Evolutionary conservation across 2,797 vertebrate genomes (phyloP).

Genomic region (Vireo griseus): DNA sequence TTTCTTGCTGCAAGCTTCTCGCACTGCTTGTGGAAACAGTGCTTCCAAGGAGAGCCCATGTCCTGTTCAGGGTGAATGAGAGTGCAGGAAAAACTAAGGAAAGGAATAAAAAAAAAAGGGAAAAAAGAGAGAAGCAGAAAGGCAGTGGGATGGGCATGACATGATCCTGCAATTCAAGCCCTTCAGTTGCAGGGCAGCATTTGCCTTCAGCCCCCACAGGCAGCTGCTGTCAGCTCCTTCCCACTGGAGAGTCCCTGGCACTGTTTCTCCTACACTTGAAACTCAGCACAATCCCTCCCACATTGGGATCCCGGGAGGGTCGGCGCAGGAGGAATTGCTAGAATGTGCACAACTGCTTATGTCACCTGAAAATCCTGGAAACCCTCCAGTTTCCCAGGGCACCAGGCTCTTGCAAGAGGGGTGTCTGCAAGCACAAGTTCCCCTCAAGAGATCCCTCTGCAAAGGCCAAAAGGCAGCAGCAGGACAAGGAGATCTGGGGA

Average conservation of each 20-base stretch:
- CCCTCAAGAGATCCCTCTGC: not conserved
- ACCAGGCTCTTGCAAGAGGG: not conserved
- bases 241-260: not conserved
- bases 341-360: not conserved
- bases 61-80: not conserved
- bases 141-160: not conserved
- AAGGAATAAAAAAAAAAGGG: rapidly evolving
- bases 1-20: not conserved
- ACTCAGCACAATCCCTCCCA: not conserved
- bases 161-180: not conserved
- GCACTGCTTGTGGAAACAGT: not conserved
- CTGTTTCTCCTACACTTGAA: not conserved
- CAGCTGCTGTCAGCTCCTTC: slow-evolving; percentile 12
- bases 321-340: not conserved
- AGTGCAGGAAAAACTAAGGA: not conserved
- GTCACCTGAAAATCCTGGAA: not conserved
- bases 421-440: not conserved
- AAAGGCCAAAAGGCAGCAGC: not conserved
- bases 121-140: not conserved
- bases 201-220: not conserved
- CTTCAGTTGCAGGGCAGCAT: not conserved
- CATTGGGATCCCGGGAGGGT: not conserved
- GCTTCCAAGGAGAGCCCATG: not conserved
- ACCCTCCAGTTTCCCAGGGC: not conserved
- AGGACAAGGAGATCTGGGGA: rapidly evolving